Conservation (phyloP, 2,888 invertebrate genomes). For the Drosophila heteroneura region DNA sequence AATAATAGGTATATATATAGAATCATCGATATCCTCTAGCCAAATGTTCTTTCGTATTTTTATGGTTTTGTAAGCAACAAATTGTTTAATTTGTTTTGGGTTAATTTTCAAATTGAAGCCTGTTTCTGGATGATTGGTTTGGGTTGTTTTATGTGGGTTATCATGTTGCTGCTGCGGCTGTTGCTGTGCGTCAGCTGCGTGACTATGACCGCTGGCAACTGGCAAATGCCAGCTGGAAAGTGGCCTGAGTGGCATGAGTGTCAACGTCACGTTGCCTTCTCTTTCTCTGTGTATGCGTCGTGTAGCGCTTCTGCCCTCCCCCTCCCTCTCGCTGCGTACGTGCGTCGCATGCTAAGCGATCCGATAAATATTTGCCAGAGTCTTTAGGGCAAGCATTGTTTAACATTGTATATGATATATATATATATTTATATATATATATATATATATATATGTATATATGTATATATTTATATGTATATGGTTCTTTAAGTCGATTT, state of each 20-base stretch:
- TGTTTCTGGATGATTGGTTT: constrained; percentile 57
- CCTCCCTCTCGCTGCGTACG: constrained; percentile 44
- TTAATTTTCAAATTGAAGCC: constrained; percentile 52
- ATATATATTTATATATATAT: constrained; percentile 14
- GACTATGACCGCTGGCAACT: constrained; percentile 61
- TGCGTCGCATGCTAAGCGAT: constrained; percentile 65
- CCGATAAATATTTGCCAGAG: constrained; percentile 74
- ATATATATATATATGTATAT: constrained; percentile 16
- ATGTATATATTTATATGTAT: constrained; percentile 8
- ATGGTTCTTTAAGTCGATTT: constrained; percentile 65
- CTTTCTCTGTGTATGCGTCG: constrained; percentile 11
- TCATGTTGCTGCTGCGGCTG: constrained; percentile 36
- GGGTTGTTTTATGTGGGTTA: constrained; percentile 63
- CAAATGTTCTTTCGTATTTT: neutral
- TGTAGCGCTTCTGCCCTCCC: neutral
- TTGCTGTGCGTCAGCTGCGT: constrained; percentile 59
- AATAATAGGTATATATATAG: constrained; percentile 1
- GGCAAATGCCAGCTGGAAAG: constrained; percentile 63
- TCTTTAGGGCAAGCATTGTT: constrained; percentile 48
- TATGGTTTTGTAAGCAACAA: constrained; percentile 39
- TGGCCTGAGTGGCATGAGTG: constrained; percentile 62
- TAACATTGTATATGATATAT: constrained; percentile 28
- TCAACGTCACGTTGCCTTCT: constrained; percentile 74
- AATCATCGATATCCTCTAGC: neutral
- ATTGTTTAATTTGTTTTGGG: constrained; percentile 76